Evolutionary conservation across 2,888 invertebrate genomes (phyloP), one percentile per base, ranked within the genome.

Genomic region (Zeuzera pyrina): DNA sequence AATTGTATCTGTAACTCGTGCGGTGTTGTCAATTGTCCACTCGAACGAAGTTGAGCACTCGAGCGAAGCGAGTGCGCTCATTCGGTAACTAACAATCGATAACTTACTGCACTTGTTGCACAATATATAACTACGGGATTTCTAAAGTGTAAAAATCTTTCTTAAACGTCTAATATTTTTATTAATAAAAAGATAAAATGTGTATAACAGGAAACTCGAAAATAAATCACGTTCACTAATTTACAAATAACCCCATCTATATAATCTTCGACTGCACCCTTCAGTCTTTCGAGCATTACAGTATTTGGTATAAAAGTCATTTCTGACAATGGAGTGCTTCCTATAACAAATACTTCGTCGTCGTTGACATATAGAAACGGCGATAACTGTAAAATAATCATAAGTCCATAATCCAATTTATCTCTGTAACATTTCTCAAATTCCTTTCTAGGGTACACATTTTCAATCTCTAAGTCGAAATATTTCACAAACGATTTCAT

Each of bases 341-440:
- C 12, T 5, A 12, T 8, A 2, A 25, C 3, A 12, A 1, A 3
- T 3, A 13, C 12, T 3, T 12, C 6, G 13, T 25, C 12, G 11
- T 25, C 5, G 8, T 25, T 13, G 2, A 25, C 12, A 8, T 32
- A 15, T 3, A 30, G 25, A 23, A 38, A 23, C 2, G 29, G 34
- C 21, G 34, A 13, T 5, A 30, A 6, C 2, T 25, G 15, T 13
- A 32, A 7, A 3, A 30, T 23, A 7, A 33, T 30, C 12, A 33
- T 15, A 7, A 38, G 8, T 21, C 33, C 38, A 12, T 24, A 30
- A n/a, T 24, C 16, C 15, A 30, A 33, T 11, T 27, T 16, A 2
- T 30, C 24, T 22, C 16, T 34, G n/a, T 15, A 36, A 15, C 26
- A 30, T 7, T 30, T 19, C 2, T 36, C 33, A 28, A 30, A 36